Base-by-base conservation (phyloP, 1,140 invertebrate genomes). In the Drosophila repletoides region DNA sequence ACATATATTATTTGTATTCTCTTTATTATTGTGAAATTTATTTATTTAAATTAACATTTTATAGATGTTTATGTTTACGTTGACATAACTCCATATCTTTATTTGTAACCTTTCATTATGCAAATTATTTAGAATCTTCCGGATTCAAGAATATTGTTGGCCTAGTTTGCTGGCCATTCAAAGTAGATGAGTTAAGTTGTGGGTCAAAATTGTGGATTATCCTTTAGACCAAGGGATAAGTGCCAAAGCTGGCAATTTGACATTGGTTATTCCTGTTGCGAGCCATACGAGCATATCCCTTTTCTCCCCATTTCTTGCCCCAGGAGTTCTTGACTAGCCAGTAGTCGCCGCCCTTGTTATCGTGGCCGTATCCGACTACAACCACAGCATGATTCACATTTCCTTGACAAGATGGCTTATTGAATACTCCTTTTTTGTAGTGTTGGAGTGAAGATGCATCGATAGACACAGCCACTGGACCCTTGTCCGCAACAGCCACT, bases 301-400 rank as follows among this genome's bases (percentile, higher is more conserved):
- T 41, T 33, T 92, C 89, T 15, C 93, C 94, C 93, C 93, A 94
- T 2, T 41, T 51, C n/a, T 52, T 59, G 2, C 91, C 91, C 92
- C 92, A 93, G 72, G 94, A 95, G 88, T 93, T 93, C 90, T 93
- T 93, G 56, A 92, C 90, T 6, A 93, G 80, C 91, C 91, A 93
- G 86, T 92, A 93, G 71, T 92, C 91, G 60, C 92, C 88, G 21
- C 31, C 48, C 1, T 0, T 1, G 5, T n/a, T 0, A 29, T 41
- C 40, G 1, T 17, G 19, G 24, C 24, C 52, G 4, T 48, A 48
- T 9, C 45, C 45, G 21, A 31, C 28, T 14, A 48, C 45, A 10
- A 48, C 28, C 3, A 33, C 28, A 3, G 15, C 10, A 10, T 48
- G 45, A 17, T 19, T 21, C 0, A 1, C 3, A 19, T 3, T 1